Base-by-base conservation (phyloP, 2,888 invertebrate species). In the Coecobrya sp. region DNA sequence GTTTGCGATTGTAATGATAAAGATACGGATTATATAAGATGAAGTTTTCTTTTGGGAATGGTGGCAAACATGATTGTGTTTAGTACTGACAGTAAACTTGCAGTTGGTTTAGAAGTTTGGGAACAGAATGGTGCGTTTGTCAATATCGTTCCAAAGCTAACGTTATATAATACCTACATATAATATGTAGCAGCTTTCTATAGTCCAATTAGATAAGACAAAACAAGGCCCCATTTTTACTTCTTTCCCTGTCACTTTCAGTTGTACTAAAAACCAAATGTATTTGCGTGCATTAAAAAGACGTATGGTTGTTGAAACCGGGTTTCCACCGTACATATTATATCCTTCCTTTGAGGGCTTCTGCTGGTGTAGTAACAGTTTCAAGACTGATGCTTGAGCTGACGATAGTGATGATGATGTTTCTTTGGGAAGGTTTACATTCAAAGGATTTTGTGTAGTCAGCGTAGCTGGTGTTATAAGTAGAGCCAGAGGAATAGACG, bases 11-110 rank as follows among this genome's bases (percentile, higher is more conserved):
- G 73, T 59, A 59, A 87, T 73, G 86, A 87, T 87, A 76, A 76
- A 55, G 73, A 87, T 55, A 59, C 22, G 36, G 70, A 86, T 86
- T 52, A 73, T 22, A 76, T 25, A 76, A 87, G 86, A 87, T 76
- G 62, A 87, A 76, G 76, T 87, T 87, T 86, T 73, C 86, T 86
- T 59, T n/a, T 55, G 76, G 86, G 76, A 76, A 73, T 19, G 42
- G n/a, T 36, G 7, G 36, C 7, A 36, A 36, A 36, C 36, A 36
- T 7, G 36, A 7, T 36, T 36, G 36, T 7, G 36, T 36, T 4
- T 36, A 36, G 3, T 36, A 36, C 36, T 36, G 36, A 59, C 73
- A 55, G 70, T 86, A 87, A 73, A 76, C 11, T 19, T 13, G 36
- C 27, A 42, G 73, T 52, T 59, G 30, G 13, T 36, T 70, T 7